phyloP scores from a whole-genome alignment of 2,888 invertebrate genomes.

The Spicauda simplicius region DNA sequence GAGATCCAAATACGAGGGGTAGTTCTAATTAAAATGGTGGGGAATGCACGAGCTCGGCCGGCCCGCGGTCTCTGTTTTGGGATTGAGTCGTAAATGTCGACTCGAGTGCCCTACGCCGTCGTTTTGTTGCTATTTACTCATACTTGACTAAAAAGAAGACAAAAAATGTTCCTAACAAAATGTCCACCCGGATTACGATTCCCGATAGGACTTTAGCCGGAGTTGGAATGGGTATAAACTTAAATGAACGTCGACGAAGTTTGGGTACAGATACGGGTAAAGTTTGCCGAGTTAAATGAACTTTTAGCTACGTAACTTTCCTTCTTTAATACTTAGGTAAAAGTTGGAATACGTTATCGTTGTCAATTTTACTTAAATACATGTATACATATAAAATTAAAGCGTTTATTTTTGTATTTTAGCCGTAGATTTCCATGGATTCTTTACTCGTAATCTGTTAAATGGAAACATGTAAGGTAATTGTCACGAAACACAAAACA shows the following conservation, averaged over 20 bases:
- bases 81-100: constrained; percentile 84
- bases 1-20: constrained; percentile 47
- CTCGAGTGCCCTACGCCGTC: constrained; percentile 72
- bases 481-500: constrained; percentile 68
- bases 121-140: constrained; percentile 73
- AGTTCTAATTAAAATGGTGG: constrained; percentile 69
- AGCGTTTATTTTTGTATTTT: background rate
- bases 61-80: constrained; percentile 71
- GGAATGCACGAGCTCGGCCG: constrained; percentile 64
- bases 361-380: constrained; percentile 7
- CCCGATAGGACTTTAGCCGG: constrained; percentile 56
- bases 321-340: constrained; percentile 29
- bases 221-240: constrained; percentile 59
- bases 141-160: constrained; percentile 60
- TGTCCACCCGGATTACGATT: constrained; percentile 57
- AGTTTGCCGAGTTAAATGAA: constrained; percentile 59
- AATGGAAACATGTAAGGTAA: constrained; percentile 49
- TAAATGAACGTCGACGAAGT: constrained; percentile 61
- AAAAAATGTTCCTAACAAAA: constrained; percentile 53
- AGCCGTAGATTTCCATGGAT: background rate
- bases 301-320: constrained; percentile 35
- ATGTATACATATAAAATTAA: background rate
- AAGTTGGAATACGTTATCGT: constrained; percentile 25
- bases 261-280: constrained; percentile 53
- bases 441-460: constrained; percentile 42